Evolutionary conservation across 2,797 vertebrate species (phyloP), one percentile per base, ranked within the genome.

Genomic region (Pseudochirops corinnae): DNA sequence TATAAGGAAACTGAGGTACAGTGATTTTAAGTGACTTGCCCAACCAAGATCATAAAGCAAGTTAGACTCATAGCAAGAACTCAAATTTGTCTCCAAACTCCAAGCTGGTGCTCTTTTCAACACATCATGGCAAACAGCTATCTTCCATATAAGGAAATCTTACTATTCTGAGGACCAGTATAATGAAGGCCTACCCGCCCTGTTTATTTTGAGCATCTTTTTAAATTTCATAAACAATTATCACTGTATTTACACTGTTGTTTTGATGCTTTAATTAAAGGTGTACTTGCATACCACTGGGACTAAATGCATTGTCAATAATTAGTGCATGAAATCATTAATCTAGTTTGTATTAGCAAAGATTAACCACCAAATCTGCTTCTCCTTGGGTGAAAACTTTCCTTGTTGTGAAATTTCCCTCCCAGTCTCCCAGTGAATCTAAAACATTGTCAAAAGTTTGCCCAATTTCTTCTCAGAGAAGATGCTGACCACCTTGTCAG

Each of bases 191-290:
- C 92, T 93, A 94, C 31, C 4, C 9, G 7, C 39, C 28, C 46
- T 67, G 0, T 7, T 74, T 56, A 74, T 60, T 53, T 87, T 56
- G 50, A 90, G 33, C 26, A 87, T 92, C n/a, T 95, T 93, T 60
- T 90, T 18, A 74, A 18, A n/a, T 93, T 94, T 87, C 96, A 74
- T 9, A 50, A 95, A 95, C 56, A 91, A 90, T 92, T 24, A 93
- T 74, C 95, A 90, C 93, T 39, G 14, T 12, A 91, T 95, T 94
- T 94, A 46, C 55, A 91, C 87, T 96, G 96, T 94, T 94, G 31
- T 93, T 91, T 95, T 91, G 55, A 12, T 90, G 91, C 93, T 53
- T 96, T 97, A 95, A 95, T 95, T 97, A 93, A 94, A 95, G 56
- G 18, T 94, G 21, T 29, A 39, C 46, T 53, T 94, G 50, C 90